These are phyloP conservation scores for Steinernema feltiae DNA, from an alignment of 1,140 invertebrate species.

Conservation along the genomic window DNA sequence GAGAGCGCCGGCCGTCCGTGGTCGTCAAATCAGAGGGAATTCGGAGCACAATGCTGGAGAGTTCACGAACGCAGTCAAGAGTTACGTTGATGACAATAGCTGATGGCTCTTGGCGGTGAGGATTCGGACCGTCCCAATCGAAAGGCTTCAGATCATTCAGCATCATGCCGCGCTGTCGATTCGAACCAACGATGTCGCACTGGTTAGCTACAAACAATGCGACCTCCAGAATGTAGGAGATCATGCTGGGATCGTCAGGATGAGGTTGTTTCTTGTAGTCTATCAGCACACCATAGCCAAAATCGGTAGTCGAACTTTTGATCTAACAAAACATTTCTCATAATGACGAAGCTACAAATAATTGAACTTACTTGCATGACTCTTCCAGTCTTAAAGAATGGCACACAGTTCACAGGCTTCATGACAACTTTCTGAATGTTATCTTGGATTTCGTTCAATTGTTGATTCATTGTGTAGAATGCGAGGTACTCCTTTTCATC, in stretches of 20 bases:
- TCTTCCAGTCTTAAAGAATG: slow-evolving; percentile 86
- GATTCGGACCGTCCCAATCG: not conserved
- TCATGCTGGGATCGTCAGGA: slow-evolving; percentile 54
- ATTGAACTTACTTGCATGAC: slow-evolving; percentile 72
- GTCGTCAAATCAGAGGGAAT: slow-evolving; percentile 81
- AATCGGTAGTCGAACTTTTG: slow-evolving; percentile 76
- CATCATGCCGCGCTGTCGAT: not conserved
- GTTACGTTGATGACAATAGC: slow-evolving; percentile 66
- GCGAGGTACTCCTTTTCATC: slow-evolving; percentile 72
- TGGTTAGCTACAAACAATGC: not conserved
- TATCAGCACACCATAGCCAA: slow-evolving; percentile 90
- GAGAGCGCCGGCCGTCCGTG: slow-evolving; percentile 73
- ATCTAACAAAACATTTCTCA: no score
- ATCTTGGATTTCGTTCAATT: slow-evolving; percentile 70
- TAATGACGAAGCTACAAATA: not conserved
- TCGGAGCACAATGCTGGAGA: slow-evolving; percentile 72
- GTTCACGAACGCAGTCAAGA: slow-evolving; percentile 58
- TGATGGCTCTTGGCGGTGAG: not conserved
- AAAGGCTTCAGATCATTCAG: not conserved
- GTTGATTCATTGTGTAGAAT: slow-evolving; percentile 77
- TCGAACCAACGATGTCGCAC: not conserved
- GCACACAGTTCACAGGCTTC: slow-evolving; percentile 78
- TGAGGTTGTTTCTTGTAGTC: slow-evolving; percentile 73
- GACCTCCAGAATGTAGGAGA: slow-evolving; percentile 72
- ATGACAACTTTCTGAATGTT: slow-evolving; percentile 75